These are phyloP conservation scores for Notoglanidium macrostoma DNA, from an alignment of 2,797 vertebrate genomes.

Conservation along the genomic window DNA sequence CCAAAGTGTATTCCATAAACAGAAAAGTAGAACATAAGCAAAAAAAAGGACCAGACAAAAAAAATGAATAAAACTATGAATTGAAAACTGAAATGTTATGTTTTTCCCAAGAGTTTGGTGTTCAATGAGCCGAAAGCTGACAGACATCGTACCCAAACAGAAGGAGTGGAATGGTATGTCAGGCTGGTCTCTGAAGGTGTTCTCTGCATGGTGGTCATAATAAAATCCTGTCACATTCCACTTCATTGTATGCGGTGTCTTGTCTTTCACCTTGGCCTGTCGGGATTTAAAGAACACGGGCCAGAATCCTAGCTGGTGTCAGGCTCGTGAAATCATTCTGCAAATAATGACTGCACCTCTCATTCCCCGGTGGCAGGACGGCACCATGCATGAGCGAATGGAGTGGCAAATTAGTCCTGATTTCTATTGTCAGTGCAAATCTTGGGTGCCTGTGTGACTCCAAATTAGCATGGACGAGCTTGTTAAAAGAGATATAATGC, in stretches of 20 bases:
- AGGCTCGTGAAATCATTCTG: conserved; percentile 49
- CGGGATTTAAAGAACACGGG: conserved; percentile 43
- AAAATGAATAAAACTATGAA: neutral
- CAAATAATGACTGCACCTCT: conserved; percentile 54
- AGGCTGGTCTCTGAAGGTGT: conserved; percentile 45
- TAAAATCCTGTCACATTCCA: conserved; percentile 52
- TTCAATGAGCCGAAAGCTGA: conserved; percentile 34
- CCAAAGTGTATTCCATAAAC: neutral
- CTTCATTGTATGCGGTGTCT: conserved; percentile 43
- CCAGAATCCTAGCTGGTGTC: conserved; percentile 44
- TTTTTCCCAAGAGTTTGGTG: neutral
- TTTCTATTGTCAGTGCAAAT: conserved; percentile 48
- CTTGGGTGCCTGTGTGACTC: conserved; percentile 29
- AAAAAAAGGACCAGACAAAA: neutral
- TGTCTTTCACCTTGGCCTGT: conserved; percentile 49
- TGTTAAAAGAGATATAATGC: conserved; percentile 45
- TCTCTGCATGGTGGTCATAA: conserved; percentile 46
- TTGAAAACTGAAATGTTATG: neutral
- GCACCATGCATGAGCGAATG: conserved; percentile 34
- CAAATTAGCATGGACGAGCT: conserved; percentile 41
- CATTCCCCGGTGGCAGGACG: conserved; percentile 45
- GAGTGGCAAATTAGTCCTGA: conserved; percentile 50
- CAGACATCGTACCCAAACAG: conserved; percentile 31
- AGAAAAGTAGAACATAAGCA: neutral
- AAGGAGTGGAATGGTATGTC: conserved; percentile 35